A percentile compares a stretch with the other conserved stretches of the same genome.
phyloP scores from a whole-genome alignment of 2,888 invertebrate genomes.

The Platyscelio sp. region DNA sequence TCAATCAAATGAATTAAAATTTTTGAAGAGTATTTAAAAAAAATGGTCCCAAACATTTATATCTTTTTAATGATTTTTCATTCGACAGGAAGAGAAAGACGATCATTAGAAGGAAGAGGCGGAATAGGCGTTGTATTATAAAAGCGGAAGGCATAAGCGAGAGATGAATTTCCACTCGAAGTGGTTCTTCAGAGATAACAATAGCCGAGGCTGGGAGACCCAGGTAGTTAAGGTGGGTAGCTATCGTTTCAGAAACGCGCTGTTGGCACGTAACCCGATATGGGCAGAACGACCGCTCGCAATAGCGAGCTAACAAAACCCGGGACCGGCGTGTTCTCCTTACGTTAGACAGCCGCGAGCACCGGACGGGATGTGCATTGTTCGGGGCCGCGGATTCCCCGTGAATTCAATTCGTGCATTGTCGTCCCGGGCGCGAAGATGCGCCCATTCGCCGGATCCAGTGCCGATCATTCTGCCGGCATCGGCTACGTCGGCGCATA shows the following conservation, averaged over 20 bases:
- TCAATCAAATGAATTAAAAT: too few relatives aligned
- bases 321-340: slow-evolving; percentile 33
- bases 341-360: slow-evolving; percentile 49
- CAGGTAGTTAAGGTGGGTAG: slow-evolving; percentile 55
- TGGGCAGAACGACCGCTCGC: slow-evolving; percentile 54
- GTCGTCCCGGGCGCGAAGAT: slow-evolving; percentile 51
- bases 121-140: too few relatives aligned
- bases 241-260: slow-evolving; percentile 32
- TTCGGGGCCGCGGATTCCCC: slow-evolving; percentile 49
- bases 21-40: too few relatives aligned
- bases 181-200: slow-evolving; percentile 43
- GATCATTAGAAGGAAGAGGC: too few relatives aligned
- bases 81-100: too few relatives aligned
- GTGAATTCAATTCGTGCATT: slow-evolving; percentile 65
- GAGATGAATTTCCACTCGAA: slow-evolving; percentile 39
- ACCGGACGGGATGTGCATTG: slow-evolving; percentile 56
- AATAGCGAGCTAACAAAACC: slow-evolving; percentile 61
- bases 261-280: slow-evolving; percentile 62
- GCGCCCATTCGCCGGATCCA: slow-evolving; percentile 38
- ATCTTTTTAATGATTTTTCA: too few relatives aligned
- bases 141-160: too few relatives aligned
- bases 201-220: slow-evolving; percentile 14
- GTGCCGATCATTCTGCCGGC: slow-evolving; percentile 55
- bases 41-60: too few relatives aligned
- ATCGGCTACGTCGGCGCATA: slow-evolving; percentile 64